Evolutionary conservation across 2,797 vertebrate species (phyloP).

Genomic region (Malurus leucopterus): DNA sequence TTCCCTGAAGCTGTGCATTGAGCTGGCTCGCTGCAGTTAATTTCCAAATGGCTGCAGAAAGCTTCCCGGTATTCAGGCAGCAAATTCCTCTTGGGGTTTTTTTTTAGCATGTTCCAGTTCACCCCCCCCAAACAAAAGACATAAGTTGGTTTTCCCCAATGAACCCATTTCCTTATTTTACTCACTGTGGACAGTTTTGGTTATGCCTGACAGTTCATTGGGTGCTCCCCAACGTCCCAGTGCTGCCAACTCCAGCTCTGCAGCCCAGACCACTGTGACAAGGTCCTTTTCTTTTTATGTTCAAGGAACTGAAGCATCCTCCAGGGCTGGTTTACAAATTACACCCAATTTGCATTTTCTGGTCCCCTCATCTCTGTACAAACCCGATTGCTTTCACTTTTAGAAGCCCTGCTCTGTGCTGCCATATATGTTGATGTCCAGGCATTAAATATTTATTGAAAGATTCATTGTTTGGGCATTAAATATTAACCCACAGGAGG

Average conservation of each 20-base stretch:
- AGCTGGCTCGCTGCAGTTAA: constrained; percentile 17
- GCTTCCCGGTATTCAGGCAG: background rate
- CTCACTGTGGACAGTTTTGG: background rate
- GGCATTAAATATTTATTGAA: constrained; percentile 69
- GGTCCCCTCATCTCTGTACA: background rate
- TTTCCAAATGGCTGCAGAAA: constrained; percentile 20
- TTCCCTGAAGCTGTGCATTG: background rate
- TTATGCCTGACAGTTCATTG: background rate
- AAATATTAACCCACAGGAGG: constrained; percentile 65
- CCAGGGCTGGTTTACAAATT: background rate
- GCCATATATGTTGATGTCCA: constrained; percentile 49
- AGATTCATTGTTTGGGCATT: constrained; percentile 71
- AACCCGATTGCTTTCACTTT: constrained; percentile 17
- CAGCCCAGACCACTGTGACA: no score
- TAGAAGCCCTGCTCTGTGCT: background rate
- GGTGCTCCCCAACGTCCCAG: background rate
- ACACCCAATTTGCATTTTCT: background rate
- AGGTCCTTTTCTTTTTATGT: background rate
- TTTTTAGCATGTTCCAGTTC: background rate
- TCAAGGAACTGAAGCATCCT: background rate
- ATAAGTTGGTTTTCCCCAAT: background rate
- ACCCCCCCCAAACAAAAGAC: background rate
- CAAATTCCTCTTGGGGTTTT: background rate
- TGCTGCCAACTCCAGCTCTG: background rate
- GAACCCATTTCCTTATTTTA: background rate